Evolutionary conservation across 2,888 invertebrate genomes (phyloP).

Genomic region (Heliconius erato): DNA sequence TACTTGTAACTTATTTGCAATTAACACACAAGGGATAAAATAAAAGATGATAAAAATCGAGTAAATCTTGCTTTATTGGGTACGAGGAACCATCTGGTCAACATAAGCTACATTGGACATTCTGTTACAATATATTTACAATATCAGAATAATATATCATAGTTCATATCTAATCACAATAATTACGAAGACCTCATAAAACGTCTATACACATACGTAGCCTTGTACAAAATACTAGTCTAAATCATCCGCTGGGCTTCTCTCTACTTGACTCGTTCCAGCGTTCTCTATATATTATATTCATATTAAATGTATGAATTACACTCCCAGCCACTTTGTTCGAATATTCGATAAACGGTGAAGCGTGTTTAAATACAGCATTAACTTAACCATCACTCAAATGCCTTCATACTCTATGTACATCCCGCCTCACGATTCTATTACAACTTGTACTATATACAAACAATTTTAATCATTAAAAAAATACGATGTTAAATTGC

Average conservation of each 20-base stretch:
- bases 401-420: constrained; percentile 71
- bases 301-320: constrained; percentile 4
- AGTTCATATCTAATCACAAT: constrained; percentile 83
- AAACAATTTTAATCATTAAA: constrained; percentile 81
- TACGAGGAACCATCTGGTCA: constrained; percentile 86
- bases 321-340: constrained; percentile 75
- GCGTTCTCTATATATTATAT: constrained; percentile 9
- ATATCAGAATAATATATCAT: constrained; percentile 74
- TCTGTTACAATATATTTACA: constrained; percentile 85
- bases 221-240: constrained; percentile 83
- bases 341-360: constrained; percentile 74
- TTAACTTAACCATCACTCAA: constrained; percentile 72
- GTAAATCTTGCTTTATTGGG: constrained; percentile 86
- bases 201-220: constrained; percentile 80
- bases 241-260: constrained; percentile 65
- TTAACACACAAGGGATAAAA: constrained; percentile 13
- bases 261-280: constrained; percentile 39
- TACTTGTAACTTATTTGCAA: too few species aligned
- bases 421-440: constrained; percentile 78
- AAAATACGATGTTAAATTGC: constrained; percentile 83
- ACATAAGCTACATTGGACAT: constrained; percentile 86
- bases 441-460: constrained; percentile 86
- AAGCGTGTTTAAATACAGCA: constrained; percentile 82
- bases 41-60: constrained; percentile 63
- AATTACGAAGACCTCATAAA: constrained; percentile 78